Percentiles rank a stretch among this genome's conserved stretches.
Evolutionary conservation across 2,888 invertebrate genomes (phyloP).

Genomic region (Phytoseiulus persimilis): DNA sequence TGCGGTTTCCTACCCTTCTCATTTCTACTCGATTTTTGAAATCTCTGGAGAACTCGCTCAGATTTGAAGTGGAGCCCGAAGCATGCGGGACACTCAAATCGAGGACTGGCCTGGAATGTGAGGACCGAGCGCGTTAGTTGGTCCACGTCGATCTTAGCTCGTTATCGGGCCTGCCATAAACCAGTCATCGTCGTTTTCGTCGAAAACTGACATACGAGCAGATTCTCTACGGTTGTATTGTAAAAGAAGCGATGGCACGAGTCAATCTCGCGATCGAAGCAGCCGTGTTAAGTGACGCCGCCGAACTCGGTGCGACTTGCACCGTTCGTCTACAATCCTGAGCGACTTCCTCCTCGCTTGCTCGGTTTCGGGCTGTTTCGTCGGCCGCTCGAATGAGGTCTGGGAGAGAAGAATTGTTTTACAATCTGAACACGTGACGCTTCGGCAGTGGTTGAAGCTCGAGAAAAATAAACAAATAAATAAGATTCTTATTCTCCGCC

Average conservation of each 20-base stretch:
- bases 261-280: neutral
- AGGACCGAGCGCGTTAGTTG: too few species aligned
- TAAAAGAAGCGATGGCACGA: constrained; percentile 5
- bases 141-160: neutral
- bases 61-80: too few species aligned
- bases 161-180: neutral
- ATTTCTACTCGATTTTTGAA: too few species aligned
- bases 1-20: too few species aligned
- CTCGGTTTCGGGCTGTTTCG: neutral
- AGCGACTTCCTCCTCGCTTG: too few species aligned
- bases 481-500: neutral
- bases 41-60: too few species aligned
- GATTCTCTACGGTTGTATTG: neutral
- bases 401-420: neutral
- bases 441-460: neutral
- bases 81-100: too few species aligned
- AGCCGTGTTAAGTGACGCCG: neutral
- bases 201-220: neutral
- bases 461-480: constrained; percentile 5
- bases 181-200: neutral
- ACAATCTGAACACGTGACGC: constrained; percentile 5
- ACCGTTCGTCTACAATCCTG: too few species aligned
- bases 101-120: too few species aligned
- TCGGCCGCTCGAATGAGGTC: neutral
- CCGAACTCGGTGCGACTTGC: too few species aligned